These are phyloP conservation scores for Stichopus horrens DNA, from an alignment of 53 echinoderm and acorn worm species.

Conservation along the genomic window DNA sequence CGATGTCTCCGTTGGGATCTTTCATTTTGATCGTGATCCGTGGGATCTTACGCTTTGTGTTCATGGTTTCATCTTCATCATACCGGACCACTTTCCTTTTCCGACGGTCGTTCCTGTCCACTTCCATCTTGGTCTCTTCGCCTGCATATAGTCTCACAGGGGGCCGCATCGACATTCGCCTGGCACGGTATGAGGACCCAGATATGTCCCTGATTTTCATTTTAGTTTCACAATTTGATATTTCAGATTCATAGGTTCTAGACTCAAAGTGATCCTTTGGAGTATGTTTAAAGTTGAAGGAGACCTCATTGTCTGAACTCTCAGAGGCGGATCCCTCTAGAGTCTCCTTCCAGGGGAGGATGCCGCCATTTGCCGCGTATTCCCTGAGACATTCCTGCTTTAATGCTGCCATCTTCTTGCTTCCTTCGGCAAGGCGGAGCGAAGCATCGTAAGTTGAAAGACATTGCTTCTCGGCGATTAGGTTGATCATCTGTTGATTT, in stretches of 20 bases:
- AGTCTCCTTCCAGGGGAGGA: conserved; percentile 20
- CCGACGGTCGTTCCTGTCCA: not conserved
- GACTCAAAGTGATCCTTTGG: conserved; percentile 34
- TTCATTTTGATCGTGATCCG: conserved; percentile 85
- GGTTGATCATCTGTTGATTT: conserved; percentile 77
- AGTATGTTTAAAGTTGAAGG: conserved; percentile 60
- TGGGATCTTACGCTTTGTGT: conserved; percentile 65
- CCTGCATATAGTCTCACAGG: not conserved
- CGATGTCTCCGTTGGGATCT: conserved; percentile 74
- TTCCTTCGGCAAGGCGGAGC: conserved; percentile 86
- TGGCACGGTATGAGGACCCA: conserved; percentile 37
- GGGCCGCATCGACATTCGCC: conserved; percentile 39
- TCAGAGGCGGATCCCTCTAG: not conserved
- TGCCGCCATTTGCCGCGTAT: conserved; percentile 53
- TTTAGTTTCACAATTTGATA: conserved; percentile 88
- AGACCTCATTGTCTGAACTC: conserved; percentile 47
- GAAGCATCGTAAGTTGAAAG: conserved; percentile 84
- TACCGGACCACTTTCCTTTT: conserved; percentile 61
- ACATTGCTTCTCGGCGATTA: conserved; percentile 82
- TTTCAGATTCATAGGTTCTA: conserved; percentile 76
- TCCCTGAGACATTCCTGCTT: conserved; percentile 75
- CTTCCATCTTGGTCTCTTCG: not conserved
- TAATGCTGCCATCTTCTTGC: conserved; percentile 64
- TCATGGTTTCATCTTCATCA: conserved; percentile 46
- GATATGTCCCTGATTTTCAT: conserved; percentile 83